These are phyloP conservation scores for roundworm (Caenorhabditis elegans) DNA, from an alignment of 1,140 invertebrate genomes.

Conservation along the genomic window DNA sequence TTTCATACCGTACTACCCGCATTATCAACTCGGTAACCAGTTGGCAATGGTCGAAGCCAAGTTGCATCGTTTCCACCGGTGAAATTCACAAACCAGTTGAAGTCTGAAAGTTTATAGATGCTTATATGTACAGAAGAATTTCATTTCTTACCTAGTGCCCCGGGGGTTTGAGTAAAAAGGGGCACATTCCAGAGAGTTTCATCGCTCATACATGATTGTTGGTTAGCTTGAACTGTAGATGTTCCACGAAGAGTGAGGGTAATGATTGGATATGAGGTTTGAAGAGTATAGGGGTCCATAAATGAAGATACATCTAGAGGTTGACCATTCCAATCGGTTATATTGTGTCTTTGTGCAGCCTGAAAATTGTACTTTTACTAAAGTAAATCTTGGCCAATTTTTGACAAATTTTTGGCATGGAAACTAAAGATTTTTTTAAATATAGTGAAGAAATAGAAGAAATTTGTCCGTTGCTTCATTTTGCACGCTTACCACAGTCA, in stretches of 20 bases:
- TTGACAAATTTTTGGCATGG: too few species aligned
- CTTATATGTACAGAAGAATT: background rate
- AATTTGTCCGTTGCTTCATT: too few species aligned
- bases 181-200: conserved; percentile 19
- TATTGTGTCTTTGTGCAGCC: conserved; percentile 7
- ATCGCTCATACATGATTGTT: background rate
- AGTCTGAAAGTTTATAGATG: background rate
- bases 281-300: conserved; percentile 39
- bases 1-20: background rate
- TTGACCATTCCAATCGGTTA: conserved; percentile 43
- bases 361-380: too few species aligned
- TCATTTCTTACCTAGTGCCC: background rate
- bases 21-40: background rate
- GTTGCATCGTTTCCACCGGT: background rate
- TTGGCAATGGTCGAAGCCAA: background rate
- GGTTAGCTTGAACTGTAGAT: background rate
- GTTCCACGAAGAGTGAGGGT: background rate
- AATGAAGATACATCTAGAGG: conserved; percentile 32
- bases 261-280: conserved; percentile 10
- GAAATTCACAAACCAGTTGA: conserved; percentile 19
- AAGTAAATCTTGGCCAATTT: too few species aligned
- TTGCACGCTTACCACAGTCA: background rate
- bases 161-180: background rate
- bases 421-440: too few species aligned
- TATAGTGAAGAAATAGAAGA: too few species aligned